A percentile compares a stretch with the other conserved stretches of the same genome.
These are phyloP conservation scores for Chloromyia formosa DNA, from an alignment of 2,888 invertebrate genomes.

Conservation along the genomic window DNA sequence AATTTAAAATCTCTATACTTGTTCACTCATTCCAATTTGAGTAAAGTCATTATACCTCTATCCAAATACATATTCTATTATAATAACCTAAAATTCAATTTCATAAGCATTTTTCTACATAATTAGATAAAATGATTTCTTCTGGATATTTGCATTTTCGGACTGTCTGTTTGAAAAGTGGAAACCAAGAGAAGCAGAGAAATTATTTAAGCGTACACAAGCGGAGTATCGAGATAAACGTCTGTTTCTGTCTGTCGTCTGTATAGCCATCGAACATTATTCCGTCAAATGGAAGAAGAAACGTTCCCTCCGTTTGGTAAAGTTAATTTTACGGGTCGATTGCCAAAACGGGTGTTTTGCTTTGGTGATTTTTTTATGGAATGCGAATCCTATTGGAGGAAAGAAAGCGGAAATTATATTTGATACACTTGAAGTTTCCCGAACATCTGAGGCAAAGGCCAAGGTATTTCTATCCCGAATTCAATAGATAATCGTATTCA, in stretches of 20 bases:
- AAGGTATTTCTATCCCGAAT: too few relatives aligned
- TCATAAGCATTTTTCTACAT: constrained; percentile 18
- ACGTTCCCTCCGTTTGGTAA: constrained; percentile 18
- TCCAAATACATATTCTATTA: too few relatives aligned
- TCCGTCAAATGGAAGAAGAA: constrained; percentile 10
- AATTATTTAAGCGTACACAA: neutral
- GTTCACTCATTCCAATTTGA: too few relatives aligned
- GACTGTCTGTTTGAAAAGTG: neutral
- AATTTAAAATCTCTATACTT: too few relatives aligned
- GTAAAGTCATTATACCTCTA: too few relatives aligned
- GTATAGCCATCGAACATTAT: neutral
- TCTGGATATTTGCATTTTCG: neutral
- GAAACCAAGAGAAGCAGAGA: neutral
- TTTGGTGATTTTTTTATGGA: neutral
- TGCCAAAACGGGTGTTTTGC: constrained; percentile 7
- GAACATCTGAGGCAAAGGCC: too few relatives aligned
- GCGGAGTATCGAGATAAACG: neutral
- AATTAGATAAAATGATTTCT: constrained; percentile 5
- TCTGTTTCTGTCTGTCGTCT: constrained; percentile 1
- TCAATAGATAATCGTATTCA: too few relatives aligned
- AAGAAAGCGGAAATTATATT: neutral
- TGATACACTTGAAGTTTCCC: neutral
- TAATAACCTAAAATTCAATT: constrained; percentile 17
- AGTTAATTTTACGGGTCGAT: constrained; percentile 39
- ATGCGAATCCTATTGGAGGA: neutral